Conservation (phyloP, 1,140 invertebrate genomes). For the Adelges cooleyi region DNA sequence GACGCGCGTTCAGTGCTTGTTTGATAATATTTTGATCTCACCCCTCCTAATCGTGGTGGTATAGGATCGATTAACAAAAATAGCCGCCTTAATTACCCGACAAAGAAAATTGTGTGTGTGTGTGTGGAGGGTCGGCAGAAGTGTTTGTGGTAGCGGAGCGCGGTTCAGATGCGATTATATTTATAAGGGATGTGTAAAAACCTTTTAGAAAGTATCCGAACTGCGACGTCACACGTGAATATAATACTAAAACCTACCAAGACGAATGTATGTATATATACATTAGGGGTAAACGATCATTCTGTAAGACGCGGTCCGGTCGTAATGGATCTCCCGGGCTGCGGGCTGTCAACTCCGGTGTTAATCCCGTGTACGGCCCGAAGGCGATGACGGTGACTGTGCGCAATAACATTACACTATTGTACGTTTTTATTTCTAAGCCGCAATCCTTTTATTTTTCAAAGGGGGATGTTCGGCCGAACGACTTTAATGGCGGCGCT, state of each 20-base stretch:
- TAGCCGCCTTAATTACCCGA: constrained; percentile 22
- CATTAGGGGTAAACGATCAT: neutral
- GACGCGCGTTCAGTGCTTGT: no score
- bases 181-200: neutral
- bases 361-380: no score
- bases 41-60: no score
- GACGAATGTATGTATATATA: no score
- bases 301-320: neutral
- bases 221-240: neutral
- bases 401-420: no score
- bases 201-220: constrained; percentile 16
- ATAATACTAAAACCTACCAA: neutral
- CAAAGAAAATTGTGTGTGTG: neutral
- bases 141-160: neutral
- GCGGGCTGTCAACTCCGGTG: neutral
- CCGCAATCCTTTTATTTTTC: no score
- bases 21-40: no score
- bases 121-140: neutral
- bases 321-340: constrained; percentile 11
- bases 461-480: no score
- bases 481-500: no score
- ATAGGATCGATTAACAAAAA: constrained; percentile 25
- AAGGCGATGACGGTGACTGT: no score
- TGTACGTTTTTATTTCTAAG: no score
- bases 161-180: no score